Conservation (phyloP, 2,797 vertebrate genomes). For the Anguilla marmorata region DNA sequence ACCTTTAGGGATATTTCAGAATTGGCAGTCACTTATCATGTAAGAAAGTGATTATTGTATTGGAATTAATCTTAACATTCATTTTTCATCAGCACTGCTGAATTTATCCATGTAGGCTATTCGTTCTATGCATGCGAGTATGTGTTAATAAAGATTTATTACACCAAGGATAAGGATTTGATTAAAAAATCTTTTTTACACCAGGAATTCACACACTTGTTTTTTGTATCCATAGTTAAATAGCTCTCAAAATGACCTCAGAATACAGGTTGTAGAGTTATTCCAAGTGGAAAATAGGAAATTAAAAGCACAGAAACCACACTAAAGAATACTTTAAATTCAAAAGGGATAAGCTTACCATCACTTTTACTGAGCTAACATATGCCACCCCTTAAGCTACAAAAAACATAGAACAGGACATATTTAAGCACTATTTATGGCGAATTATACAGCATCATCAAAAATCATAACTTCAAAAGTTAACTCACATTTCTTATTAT, state of each 20-base stretch:
- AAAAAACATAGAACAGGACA: not conserved
- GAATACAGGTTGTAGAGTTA: not conserved
- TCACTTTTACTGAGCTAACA: not conserved
- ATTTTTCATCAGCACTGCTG: not conserved
- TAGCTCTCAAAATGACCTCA: not conserved
- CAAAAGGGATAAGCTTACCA: not conserved
- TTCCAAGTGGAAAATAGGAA: not conserved
- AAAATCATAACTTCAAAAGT: constrained; percentile 49
- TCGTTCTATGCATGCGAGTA: not conserved
- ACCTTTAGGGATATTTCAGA: not conserved
- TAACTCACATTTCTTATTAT: constrained; percentile 55
- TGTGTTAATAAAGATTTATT: not conserved
- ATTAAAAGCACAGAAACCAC: constrained; percentile 1
- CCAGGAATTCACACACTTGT: not conserved
- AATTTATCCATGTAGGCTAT: not conserved
- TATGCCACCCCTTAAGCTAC: not conserved
- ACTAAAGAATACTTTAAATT: not conserved
- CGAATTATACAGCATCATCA: constrained; percentile 49
- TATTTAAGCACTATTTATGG: not conserved
- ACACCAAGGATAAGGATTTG: not conserved
- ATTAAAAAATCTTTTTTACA: not conserved
- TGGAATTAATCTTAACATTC: not conserved
- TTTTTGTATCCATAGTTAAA: not conserved
- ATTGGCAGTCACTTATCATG: not conserved
- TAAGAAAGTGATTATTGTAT: not conserved